Percentiles rank a stretch among this genome's conserved stretches.
phyloP scores from a whole-genome alignment of 2,888 invertebrate genomes.

The Lasioglossum leucozonium region DNA sequence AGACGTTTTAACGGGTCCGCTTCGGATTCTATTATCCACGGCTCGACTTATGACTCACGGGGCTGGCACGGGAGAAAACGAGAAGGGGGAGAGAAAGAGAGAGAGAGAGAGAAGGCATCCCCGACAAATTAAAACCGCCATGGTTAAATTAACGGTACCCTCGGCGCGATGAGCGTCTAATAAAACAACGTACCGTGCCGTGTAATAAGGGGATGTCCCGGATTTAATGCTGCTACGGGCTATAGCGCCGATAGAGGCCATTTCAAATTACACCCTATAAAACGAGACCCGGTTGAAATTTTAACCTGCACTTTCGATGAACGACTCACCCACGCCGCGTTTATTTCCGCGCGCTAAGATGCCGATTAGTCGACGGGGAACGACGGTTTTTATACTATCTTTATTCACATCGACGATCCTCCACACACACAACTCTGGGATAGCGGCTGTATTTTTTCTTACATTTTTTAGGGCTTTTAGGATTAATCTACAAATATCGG shows the following conservation, averaged over 20 bases:
- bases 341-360: constrained; percentile 21
- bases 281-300: constrained; percentile 46
- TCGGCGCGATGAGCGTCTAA: constrained; percentile 69
- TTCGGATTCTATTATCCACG: constrained; percentile 71
- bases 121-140: constrained; percentile 75
- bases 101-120: constrained; percentile 28
- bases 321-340: constrained; percentile 16
- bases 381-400: constrained; percentile 37
- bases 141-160: constrained; percentile 75
- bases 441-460: too few species aligned
- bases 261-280: constrained; percentile 60
- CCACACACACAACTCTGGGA: neutral
- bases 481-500: too few species aligned
- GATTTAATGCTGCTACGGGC: constrained; percentile 66
- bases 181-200: constrained; percentile 68
- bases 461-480: neutral
- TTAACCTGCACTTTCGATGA: constrained; percentile 40
- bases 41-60: constrained; percentile 70
- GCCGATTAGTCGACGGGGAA: constrained; percentile 36
- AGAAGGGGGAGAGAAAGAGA: neutral
- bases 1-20: constrained; percentile 67
- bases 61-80: too few species aligned
- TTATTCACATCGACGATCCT: neutral
- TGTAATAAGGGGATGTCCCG: constrained; percentile 69
- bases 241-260: constrained; percentile 60